A percentile compares a stretch with the other conserved stretches of the same genome.
Conservation (phyloP, 2,888 invertebrate genomes). For the Eupithecia subfuscata region DNA sequence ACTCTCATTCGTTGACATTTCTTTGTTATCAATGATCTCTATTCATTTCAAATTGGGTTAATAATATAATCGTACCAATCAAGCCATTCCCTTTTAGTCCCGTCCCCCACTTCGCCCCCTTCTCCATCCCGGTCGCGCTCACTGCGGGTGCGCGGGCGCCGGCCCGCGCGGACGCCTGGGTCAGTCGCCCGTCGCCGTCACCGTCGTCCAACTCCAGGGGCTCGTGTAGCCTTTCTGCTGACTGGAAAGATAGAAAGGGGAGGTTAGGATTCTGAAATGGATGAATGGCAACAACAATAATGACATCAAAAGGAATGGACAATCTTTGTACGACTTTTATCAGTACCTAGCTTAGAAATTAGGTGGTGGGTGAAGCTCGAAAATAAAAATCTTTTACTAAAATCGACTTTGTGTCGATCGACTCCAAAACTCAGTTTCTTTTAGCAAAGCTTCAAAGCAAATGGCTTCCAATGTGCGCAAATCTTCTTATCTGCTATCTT, state of each 20-base stretch:
- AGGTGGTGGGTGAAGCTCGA: too few relatives aligned
- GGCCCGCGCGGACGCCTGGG: conserved; percentile 83
- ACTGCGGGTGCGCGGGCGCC: conserved; percentile 74
- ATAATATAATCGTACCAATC: conserved; percentile 10
- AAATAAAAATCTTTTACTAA: too few relatives aligned
- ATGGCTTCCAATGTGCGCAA: too few relatives aligned
- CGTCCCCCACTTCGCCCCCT: conserved; percentile 24
- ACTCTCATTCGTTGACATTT: background rate
- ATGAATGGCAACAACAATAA: background rate
- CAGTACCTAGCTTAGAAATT: too few relatives aligned
- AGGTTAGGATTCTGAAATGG: background rate
- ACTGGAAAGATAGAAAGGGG: conserved; percentile 70
- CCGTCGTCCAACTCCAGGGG: conserved; percentile 87
- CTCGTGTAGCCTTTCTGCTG: conserved; percentile 86
- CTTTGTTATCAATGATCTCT: background rate
- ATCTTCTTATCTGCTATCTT: too few relatives aligned
- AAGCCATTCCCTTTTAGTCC: conserved; percentile 8
- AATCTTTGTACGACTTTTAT: background rate
- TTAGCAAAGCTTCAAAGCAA: too few relatives aligned
- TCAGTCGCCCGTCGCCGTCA: conserved; percentile 87
- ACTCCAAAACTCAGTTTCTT: too few relatives aligned
- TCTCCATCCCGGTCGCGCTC: conserved; percentile 53
- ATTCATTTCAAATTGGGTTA: background rate
- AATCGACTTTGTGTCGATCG: too few relatives aligned
- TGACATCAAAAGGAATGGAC: background rate